Base-by-base conservation (phyloP, 2,113 vertebrate species). In the Seriola rivoliana region DNA sequence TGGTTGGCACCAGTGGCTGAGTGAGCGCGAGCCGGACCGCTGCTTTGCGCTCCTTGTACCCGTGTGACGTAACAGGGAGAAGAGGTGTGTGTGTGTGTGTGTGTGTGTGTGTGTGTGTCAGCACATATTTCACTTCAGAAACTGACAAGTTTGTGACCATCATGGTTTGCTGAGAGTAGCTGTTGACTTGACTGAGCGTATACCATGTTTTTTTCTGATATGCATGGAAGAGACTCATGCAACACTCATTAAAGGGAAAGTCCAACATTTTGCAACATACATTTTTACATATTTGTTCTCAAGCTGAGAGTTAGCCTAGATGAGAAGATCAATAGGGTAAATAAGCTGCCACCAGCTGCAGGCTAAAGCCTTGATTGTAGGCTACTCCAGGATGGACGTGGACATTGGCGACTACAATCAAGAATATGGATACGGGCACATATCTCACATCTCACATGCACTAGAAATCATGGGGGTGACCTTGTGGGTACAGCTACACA, bases 61-160 rank as follows among this genome's bases (percentile, higher is more conserved):
- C 79, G 25, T 21, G 84, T 94, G 92, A 94, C 88, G 93, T 89
- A 13, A 76, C 8, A 8, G 32, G 7, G 46, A 32, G n/a, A 50
- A 8, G 2, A 5, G 19, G 8, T 8, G 64, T 58, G 63, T 21
- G 46, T 34, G 34, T 1, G 36, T 59, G 17, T 58, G 69, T 14
- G 44, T 14, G 64, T 44, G 32, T 8, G 14, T 71, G 52, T 44
- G 40, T 23, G 5, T 21, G 40, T 17, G 54, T 12, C 19, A 4
- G n/a, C 5, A 8, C 21, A 50, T 50, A 23, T 14, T 23, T 55
- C 21, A 23, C 1, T 48, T 70, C 12, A 36, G 1, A 58, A 12
- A 19, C 3, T 21, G 50, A 21, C 50, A 19, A 3, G n/a, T 21
- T 17, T 17, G 5, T 68, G 13, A 32, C 3, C 23, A 8, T 38